Percentiles rank a stretch among this genome's conserved stretches.
Conservation (phyloP, 1,140 invertebrate genomes). For the Steinernema feltiae region DNA sequence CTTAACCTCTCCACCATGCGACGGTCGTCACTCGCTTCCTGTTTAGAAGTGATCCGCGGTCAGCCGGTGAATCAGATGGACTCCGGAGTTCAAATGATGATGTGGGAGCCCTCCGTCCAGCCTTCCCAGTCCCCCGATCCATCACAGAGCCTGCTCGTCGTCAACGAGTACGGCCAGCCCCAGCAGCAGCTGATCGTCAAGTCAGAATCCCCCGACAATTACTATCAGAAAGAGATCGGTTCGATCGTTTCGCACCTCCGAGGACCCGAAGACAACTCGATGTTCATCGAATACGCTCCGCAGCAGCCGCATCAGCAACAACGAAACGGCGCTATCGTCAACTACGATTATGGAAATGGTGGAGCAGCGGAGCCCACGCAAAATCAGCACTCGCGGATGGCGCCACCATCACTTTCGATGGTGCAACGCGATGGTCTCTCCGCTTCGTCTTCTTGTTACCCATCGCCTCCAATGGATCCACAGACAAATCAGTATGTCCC, state of each 20-base stretch:
- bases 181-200: conserved; percentile 25
- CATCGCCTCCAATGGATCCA: conserved; percentile 5
- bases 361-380: conserved; percentile 13
- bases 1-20: neutral
- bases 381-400: conserved; percentile 4
- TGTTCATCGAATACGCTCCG: neutral
- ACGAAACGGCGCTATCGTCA: conserved; percentile 19
- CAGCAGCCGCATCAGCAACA: conserved; percentile 7
- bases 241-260: conserved; percentile 17
- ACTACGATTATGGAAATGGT: conserved; percentile 25
- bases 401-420: conserved; percentile 17
- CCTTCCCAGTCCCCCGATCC: conserved; percentile 11
- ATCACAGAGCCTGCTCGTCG: conserved; percentile 17
- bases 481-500: neutral
- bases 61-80: conserved; percentile 9
- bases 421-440: neutral
- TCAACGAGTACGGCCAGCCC: conserved; percentile 11
- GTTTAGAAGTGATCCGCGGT: conserved; percentile 26
- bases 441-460: neutral
- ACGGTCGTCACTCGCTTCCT: conserved; percentile 5
- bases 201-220: conserved; percentile 11
- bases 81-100: neutral
- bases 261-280: neutral
- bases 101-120: neutral
- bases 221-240: conserved; percentile 21